These are phyloP conservation scores for Tychaedon coryphoeus DNA, from an alignment of 2,113 vertebrate species.

Conservation along the genomic window DNA sequence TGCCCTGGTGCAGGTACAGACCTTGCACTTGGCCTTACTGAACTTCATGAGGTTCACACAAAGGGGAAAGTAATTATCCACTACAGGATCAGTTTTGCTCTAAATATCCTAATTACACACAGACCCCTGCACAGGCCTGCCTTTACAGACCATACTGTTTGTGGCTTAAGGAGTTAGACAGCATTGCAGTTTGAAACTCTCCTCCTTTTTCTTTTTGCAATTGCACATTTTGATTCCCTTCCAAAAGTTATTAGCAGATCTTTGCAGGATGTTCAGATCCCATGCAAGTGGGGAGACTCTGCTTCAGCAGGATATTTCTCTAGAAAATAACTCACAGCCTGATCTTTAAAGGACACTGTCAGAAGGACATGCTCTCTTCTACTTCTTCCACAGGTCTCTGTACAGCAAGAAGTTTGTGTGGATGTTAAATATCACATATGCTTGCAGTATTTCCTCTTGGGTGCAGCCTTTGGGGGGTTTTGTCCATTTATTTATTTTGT, in stretches of 20 bases:
- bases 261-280: not conserved
- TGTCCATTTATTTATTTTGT: not conserved
- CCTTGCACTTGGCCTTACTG: not conserved
- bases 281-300: accelerated
- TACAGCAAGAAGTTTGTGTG: not conserved
- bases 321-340: not conserved
- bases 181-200: not conserved
- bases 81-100: not conserved
- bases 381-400: not conserved
- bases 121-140: not conserved
- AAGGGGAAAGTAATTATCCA: not conserved
- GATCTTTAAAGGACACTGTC: not conserved
- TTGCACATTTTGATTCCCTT: not conserved
- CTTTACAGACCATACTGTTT: not conserved
- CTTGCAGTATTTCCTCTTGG: not conserved
- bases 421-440: not conserved
- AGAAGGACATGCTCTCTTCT: accelerated
- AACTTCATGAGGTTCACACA: accelerated
- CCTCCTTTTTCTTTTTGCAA: not conserved
- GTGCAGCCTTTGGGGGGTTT: not conserved
- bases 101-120: not conserved
- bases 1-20: not conserved
- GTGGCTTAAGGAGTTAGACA: not conserved
- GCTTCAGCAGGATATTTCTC: not conserved
- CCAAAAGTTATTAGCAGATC: not conserved